Conservation (phyloP, 1,140 invertebrate genomes). For the Carposina sasakii region DNA sequence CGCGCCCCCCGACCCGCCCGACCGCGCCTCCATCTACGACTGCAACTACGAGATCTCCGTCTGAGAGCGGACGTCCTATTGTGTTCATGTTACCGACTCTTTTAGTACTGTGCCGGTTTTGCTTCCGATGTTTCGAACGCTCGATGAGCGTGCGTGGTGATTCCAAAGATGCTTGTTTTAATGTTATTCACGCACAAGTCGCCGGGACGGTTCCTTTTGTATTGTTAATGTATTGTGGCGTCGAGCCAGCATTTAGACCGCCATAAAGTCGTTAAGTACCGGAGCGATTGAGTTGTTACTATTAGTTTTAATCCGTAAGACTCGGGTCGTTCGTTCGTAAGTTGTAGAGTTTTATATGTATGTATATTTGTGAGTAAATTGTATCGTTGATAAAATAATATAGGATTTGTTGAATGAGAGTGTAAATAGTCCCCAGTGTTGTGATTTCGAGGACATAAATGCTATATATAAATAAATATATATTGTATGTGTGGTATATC, state of each 20-base stretch:
- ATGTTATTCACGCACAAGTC: too few relatives aligned
- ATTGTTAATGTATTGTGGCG: background rate
- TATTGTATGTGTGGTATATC: too few relatives aligned
- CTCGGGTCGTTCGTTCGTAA: slow-evolving; percentile 28
- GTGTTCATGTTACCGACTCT: slow-evolving; percentile 22
- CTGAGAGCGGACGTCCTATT: slow-evolving; percentile 45
- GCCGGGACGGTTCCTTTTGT: too few relatives aligned
- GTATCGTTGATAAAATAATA: slow-evolving; percentile 31
- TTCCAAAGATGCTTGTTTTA: too few relatives aligned
- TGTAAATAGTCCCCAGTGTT: slow-evolving; percentile 63
- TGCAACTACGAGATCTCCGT: slow-evolving; percentile 98
- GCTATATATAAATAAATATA: slow-evolving; percentile 24
- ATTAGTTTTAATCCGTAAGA: slow-evolving; percentile 14
- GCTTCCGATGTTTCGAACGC: too few relatives aligned
- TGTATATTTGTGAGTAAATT: slow-evolving; percentile 59
- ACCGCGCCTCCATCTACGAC: slow-evolving; percentile 92
- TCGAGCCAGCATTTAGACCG: slow-evolving; percentile 13
- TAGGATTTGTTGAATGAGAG: slow-evolving; percentile 27
- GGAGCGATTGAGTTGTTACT: slow-evolving; percentile 27
- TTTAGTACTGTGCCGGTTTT: too few relatives aligned
- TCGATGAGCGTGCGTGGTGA: too few relatives aligned
- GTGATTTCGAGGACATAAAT: slow-evolving; percentile 47
- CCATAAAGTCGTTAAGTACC: slow-evolving; percentile 17
- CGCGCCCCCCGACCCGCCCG: slow-evolving; percentile 79
- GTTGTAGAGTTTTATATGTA: slow-evolving; percentile 50